Evolutionary conservation across 2,888 invertebrate species (phyloP).

Genomic region (Carabus problematicus): DNA sequence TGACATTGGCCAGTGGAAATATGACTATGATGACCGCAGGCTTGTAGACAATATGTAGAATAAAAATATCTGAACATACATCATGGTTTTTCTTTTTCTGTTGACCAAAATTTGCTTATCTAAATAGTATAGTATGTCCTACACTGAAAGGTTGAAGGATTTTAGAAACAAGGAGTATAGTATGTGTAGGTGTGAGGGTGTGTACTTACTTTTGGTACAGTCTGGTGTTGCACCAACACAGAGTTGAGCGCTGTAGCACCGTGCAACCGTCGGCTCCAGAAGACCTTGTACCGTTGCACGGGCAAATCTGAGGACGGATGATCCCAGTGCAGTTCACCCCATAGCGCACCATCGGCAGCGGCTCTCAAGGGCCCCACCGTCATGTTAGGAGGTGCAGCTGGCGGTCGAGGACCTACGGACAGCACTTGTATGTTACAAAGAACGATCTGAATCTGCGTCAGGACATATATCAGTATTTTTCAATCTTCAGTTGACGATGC

Average conservation of each 20-base stretch:
- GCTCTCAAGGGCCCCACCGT: conserved; percentile 61
- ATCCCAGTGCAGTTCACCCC: conserved; percentile 71
- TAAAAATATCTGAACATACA: too few relatives aligned
- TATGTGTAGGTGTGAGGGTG: neutral
- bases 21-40: neutral
- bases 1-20: too few relatives aligned
- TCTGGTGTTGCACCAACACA: conserved; percentile 69
- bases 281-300: conserved; percentile 74
- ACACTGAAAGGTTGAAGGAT: too few relatives aligned
- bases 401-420: conserved; percentile 64
- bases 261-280: conserved; percentile 74
- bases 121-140: too few relatives aligned
- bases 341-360: conserved; percentile 61
- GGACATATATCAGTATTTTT: too few relatives aligned
- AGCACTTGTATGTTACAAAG: too few relatives aligned
- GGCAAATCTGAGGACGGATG: conserved; percentile 76
- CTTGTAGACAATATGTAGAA: too few relatives aligned
- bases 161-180: too few relatives aligned
- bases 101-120: too few relatives aligned
- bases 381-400: conserved; percentile 68
- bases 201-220: conserved; percentile 65
- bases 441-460: too few relatives aligned
- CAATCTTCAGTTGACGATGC: too few relatives aligned
- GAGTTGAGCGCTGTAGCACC: conserved; percentile 68
- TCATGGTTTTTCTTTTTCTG: too few relatives aligned